Conservation (phyloP, 1,140 invertebrate genomes). For the Pinna nobilis region DNA sequence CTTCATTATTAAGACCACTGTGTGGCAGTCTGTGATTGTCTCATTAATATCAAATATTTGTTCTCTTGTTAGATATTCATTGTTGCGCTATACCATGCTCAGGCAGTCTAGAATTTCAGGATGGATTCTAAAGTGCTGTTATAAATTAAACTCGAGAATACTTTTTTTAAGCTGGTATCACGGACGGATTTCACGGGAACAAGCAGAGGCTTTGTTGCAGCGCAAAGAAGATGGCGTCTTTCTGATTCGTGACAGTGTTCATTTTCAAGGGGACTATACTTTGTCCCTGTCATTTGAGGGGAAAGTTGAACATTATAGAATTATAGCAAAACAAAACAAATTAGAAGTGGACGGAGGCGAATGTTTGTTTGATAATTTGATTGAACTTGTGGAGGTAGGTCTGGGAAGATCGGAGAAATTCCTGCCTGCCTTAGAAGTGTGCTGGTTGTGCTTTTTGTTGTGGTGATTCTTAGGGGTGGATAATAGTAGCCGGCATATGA, state of each 20-base stretch:
- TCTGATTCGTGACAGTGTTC: conserved; percentile 97
- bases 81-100: too few species aligned
- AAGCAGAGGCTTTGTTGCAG: conserved; percentile 89
- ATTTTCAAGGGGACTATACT: conserved; percentile 99
- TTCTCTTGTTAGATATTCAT: too few species aligned
- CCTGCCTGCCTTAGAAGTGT: conserved; percentile 33
- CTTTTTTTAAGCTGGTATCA: conserved; percentile 94
- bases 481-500: too few species aligned
- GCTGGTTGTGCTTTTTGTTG: conserved; percentile 51
- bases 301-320: conserved; percentile 65
- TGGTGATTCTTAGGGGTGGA: too few species aligned
- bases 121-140: too few species aligned
- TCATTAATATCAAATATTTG: too few species aligned
- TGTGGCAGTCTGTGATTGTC: too few species aligned
- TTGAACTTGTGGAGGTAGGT: conserved; percentile 68
- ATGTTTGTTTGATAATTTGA: conserved; percentile 62
- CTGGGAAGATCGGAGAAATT: too few species aligned
- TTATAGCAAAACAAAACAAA: conserved; percentile 57
- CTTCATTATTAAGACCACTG: too few species aligned
- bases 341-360: conserved; percentile 67
- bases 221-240: conserved; percentile 91
- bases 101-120: too few species aligned
- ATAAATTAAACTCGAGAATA: too few species aligned
- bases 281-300: conserved; percentile 85
- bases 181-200: conserved; percentile 96